Percentiles rank a stretch among this genome's conserved stretches.
Conservation (phyloP, 2,113 vertebrate genomes). For the Gymnogyps californianus region DNA sequence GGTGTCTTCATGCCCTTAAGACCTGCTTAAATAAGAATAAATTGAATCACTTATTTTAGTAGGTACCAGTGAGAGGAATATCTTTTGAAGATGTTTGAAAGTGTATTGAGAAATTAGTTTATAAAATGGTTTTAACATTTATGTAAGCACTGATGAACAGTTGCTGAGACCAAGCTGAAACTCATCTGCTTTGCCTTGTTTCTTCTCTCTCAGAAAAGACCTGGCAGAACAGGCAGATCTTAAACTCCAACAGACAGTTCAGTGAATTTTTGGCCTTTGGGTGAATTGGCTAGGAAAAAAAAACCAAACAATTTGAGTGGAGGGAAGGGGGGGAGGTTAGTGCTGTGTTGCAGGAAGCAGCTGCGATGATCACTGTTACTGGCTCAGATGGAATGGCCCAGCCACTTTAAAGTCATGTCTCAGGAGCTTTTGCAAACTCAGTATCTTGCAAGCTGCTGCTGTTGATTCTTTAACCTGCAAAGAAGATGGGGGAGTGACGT, state of each 20-base stretch:
- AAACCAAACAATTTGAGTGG: accelerated
- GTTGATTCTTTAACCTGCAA: not conserved
- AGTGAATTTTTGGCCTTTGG: not conserved
- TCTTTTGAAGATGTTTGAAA: not conserved
- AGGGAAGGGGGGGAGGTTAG: not conserved
- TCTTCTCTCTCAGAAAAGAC: not conserved
- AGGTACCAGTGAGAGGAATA: not conserved
- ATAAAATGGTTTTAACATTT: not conserved
- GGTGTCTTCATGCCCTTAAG: not conserved
- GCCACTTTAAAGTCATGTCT: not conserved
- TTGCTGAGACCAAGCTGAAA: not conserved
- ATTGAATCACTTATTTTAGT: not conserved
- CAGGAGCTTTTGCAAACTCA: not conserved
- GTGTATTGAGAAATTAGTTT: not conserved
- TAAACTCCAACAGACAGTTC: not conserved
- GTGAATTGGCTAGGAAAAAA: not conserved
- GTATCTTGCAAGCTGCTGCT: not conserved
- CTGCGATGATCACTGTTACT: accelerated
- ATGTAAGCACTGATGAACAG: not conserved
- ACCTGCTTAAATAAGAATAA: not conserved
- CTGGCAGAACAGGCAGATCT: not conserved
- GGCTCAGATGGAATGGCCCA: not conserved
- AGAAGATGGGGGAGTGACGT: not conserved
- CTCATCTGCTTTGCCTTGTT: not conserved
- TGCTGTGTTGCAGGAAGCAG: not conserved